Base-by-base conservation (phyloP, 2,888 invertebrate species). In the Drosophila vallismaia region DNA sequence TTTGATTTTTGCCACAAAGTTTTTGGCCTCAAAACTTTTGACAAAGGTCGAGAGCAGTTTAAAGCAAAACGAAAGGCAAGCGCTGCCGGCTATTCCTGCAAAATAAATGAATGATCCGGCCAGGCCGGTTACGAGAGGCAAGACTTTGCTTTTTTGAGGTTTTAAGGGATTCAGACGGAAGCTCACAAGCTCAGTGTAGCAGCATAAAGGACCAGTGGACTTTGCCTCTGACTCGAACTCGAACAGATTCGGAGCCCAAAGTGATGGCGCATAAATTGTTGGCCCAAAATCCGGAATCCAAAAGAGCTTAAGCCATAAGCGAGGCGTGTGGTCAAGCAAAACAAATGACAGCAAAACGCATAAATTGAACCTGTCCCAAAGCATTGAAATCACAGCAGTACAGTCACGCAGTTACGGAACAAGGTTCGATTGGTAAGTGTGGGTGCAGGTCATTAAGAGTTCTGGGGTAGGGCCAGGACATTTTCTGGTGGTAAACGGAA, bases 11-110 rank as follows among this genome's bases (percentile, higher is more conserved):
- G 77, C 76, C 74, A 62, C 66, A 79, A 82, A 77, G 68, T 79
- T 80, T 82, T 38, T 59, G 63, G 74, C 58, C 70, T 28, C 57
- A 68, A 72, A 84, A 85, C 59, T 85, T 84, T 83, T 63, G 79
- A 79, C 79, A 84, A 85, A 83, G 84, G 84, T 84, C 80, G 79
- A 79, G 59, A 82, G 74, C 80, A 71, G 75, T 84, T 79, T 79
- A 80, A 85, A 83, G 79, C 64, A 53, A 45, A 46, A 29, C 38
- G 46, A 52, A 52, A 68, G 68, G 77, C 79, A 83, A 84, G 68
- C 67, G 81, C 82, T 71, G 60, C 71, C 52, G 82, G 82, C 82
- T 59, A 76, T 73, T 81, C 79, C 76, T 76, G 75, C 75, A 77
- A 79, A 81, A 81, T 84, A 77, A 79, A 82, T 81, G 77, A 82